Evolutionary conservation across 2,888 invertebrate genomes (phyloP).

Genomic region (Liodrosophila aerea): DNA sequence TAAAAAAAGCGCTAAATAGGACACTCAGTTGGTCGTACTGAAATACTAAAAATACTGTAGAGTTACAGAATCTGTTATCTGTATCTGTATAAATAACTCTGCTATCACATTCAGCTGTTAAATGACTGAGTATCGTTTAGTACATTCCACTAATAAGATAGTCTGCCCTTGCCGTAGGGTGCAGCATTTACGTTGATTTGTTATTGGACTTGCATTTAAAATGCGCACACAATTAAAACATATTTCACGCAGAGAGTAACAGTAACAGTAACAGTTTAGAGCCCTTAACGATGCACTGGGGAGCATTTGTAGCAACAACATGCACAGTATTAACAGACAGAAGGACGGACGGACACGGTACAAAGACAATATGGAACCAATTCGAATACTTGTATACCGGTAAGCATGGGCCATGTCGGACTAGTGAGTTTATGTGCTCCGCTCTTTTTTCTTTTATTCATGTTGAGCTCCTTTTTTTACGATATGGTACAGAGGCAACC

Average conservation of each 20-base stretch:
- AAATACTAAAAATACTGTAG: too few species aligned
- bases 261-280: slow-evolving; percentile 75
- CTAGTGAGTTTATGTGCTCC: slow-evolving; percentile 54
- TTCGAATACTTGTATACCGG: slow-evolving; percentile 29
- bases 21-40: too few species aligned
- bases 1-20: too few species aligned
- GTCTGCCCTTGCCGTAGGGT: slow-evolving; percentile 34
- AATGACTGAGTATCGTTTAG: too few species aligned
- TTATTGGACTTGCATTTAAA: slow-evolving; percentile 28
- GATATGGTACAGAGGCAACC: neutral
- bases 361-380: slow-evolving; percentile 32
- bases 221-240: slow-evolving; percentile 69
- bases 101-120: too few species aligned
- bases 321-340: slow-evolving; percentile 22
- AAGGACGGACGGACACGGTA: slow-evolving; percentile 4
- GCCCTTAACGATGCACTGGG: slow-evolving; percentile 70
- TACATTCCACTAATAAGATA: too few species aligned
- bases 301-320: slow-evolving; percentile 67
- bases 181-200: slow-evolving; percentile 14
- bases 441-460: slow-evolving; percentile 71
- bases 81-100: too few species aligned
- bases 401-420: slow-evolving; percentile 63
- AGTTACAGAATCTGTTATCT: too few species aligned
- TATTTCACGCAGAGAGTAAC: slow-evolving; percentile 71
- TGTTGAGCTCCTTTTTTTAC: slow-evolving; percentile 32